A percentile compares a stretch with the other conserved stretches of the same genome.
phyloP scores from a whole-genome alignment of 2,797 vertebrate species.

The Coluber constrictor region DNA sequence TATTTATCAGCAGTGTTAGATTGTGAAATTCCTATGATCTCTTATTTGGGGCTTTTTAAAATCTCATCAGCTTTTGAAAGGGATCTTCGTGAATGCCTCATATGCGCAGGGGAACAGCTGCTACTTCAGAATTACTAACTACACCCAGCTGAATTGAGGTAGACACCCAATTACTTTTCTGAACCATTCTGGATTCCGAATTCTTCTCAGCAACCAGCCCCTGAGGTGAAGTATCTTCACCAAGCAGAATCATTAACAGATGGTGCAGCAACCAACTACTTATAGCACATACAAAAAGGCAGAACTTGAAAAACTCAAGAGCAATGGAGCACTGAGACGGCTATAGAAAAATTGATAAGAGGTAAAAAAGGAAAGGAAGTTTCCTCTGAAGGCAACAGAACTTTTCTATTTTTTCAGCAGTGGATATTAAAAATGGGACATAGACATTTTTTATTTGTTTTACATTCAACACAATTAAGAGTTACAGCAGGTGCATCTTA shows the following conservation, averaged over 20 bases:
- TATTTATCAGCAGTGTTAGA: background rate
- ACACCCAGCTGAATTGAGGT: background rate
- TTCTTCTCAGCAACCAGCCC: background rate
- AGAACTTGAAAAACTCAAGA: background rate
- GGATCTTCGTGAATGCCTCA: background rate
- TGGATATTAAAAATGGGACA: background rate
- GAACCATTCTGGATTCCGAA: constrained; percentile 10
- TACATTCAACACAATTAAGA: constrained; percentile 6
- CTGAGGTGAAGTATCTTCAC: constrained; percentile 3
- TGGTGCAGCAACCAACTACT: background rate
- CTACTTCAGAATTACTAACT: background rate
- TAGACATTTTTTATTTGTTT: background rate
- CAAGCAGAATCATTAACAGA: constrained; percentile 8
- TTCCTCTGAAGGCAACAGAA: background rate
- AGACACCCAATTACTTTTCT: background rate
- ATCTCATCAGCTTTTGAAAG: background rate
- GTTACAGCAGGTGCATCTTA: background rate
- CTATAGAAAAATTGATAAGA: background rate
- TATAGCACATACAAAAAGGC: background rate
- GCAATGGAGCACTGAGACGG: background rate
- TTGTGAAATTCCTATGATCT: background rate
- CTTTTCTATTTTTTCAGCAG: background rate
- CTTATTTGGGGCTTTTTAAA: background rate
- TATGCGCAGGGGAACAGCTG: background rate
- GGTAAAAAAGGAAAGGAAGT: background rate